These are phyloP conservation scores for Ptilonorhynchus violaceus DNA, from an alignment of 2,113 vertebrate genomes.

Conservation along the genomic window DNA sequence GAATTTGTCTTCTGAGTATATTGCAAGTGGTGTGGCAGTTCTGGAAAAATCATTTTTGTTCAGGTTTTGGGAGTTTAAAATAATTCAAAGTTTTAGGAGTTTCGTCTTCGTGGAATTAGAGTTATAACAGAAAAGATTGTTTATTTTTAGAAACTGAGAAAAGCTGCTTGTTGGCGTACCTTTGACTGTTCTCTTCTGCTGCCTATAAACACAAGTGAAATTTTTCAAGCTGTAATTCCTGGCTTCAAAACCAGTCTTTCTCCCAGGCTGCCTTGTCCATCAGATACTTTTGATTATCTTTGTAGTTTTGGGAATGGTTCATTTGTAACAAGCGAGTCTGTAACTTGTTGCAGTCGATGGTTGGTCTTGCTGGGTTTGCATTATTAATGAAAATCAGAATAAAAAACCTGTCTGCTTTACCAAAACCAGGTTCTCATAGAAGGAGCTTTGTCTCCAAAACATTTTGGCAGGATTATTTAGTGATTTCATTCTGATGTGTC, in stretches of 20 bases:
- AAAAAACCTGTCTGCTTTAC: background rate
- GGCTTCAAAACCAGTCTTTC: background rate
- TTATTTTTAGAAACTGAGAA: background rate
- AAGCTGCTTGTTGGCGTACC: background rate
- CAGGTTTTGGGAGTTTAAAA: background rate
- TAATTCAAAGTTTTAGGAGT: background rate
- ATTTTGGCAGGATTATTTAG: background rate
- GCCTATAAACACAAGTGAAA: background rate
- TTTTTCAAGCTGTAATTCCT: background rate
- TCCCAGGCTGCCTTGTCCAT: background rate
- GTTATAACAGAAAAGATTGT: background rate
- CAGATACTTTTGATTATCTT: background rate
- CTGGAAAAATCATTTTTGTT: background rate
- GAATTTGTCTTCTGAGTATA: constrained; percentile 4
- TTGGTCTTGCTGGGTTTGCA: background rate
- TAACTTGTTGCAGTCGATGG: background rate
- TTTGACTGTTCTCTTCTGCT: background rate
- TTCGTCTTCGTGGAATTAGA: background rate
- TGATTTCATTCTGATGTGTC: background rate
- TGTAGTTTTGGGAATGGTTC: background rate
- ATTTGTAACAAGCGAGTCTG: background rate
- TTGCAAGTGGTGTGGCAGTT: background rate
- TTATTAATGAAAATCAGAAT: background rate
- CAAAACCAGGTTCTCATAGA: background rate
- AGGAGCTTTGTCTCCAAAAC: background rate